Evolutionary conservation across 2,113 vertebrate genomes (phyloP), one percentile per base, ranked within the genome.

Genomic region (Poeciliopsis retropinna): DNA sequence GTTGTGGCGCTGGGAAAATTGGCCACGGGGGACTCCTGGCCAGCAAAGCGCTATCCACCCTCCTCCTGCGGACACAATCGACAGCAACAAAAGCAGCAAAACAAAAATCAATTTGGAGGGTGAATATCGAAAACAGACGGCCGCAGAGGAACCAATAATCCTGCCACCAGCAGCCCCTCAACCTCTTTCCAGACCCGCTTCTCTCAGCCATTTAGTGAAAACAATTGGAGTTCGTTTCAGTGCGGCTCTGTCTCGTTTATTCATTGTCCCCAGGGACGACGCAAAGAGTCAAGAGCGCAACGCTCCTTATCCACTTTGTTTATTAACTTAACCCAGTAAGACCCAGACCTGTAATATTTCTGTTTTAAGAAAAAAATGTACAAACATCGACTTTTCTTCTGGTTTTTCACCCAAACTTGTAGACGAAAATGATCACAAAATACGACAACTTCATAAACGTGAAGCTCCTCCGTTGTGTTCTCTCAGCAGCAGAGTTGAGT

Each of bases 41-140:
- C 77, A 65, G 87, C 84, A 85, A 69, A 83, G 85, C 78, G 69
- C 81, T 87, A 88, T 90, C 86, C 80, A 72, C 77, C 77, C 76
- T 84, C 79, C 72, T 85, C 87, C 85, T 51, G 77, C 30, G 72
- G 85, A 89, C 83, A 86, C 88, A 80, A 91, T 88, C 74, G 85
- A 91, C 87, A 83, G 86, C 83, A 84, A 83, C 83, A 86, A 86
- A 73, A 89, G 76, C 84, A 81, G 85, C 82, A 86, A 90, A 92
- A 87, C 81, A 89, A 91, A 93, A 92, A 93, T 94, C 92, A 91
- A 92, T 93, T 91, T 88, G 72, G 85, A 88, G 85, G 85, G 84
- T 69, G 85, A 91, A 92, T 90, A 90, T 82, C 84, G 76, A 88
- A 91, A 92, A 84, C 69, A 76, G 85, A 75, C 79, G 68, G 80